phyloP scores from a whole-genome alignment of 2,888 invertebrate species.

The Pantelozetes paolii region DNA sequence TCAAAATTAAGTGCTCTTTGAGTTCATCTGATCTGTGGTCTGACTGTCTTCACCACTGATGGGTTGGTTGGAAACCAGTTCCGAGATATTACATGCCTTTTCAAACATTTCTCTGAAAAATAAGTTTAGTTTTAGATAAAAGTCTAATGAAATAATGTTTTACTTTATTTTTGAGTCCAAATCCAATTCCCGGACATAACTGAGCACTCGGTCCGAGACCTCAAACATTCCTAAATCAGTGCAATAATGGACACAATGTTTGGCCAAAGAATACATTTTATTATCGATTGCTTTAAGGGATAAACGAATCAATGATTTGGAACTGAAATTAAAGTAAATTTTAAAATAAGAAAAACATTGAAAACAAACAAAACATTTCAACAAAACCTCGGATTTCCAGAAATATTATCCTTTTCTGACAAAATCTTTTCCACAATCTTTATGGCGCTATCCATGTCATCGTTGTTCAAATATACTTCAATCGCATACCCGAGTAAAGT shows the following conservation, averaged over 20 bases:
- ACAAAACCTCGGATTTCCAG: constrained; percentile 53
- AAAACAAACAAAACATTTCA: background rate
- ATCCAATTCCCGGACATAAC: background rate
- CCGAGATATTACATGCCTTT: background rate
- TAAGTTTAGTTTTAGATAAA: background rate
- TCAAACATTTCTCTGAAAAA: background rate
- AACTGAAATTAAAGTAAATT: constrained; percentile 11
- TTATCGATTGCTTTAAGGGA: background rate
- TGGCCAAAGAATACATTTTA: constrained; percentile 7
- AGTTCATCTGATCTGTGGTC: background rate
- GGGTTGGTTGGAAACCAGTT: background rate
- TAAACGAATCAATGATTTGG: constrained; percentile 15
- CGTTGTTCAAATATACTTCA: constrained; percentile 55
- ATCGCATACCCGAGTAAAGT: constrained; percentile 58
- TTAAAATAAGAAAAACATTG: background rate
- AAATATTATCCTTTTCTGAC: constrained; percentile 56
- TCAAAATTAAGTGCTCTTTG: too few species aligned
- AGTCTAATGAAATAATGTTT: background rate
- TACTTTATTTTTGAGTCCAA: background rate
- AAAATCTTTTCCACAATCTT: constrained; percentile 59
- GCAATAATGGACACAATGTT: constrained; percentile 20
- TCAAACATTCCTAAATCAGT: constrained; percentile 22
- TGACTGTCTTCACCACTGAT: background rate
- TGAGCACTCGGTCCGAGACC: background rate
- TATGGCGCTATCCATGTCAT: constrained; percentile 58